phyloP scores from a whole-genome alignment of 2,113 vertebrate species.

The Cepphus grylle region DNA sequence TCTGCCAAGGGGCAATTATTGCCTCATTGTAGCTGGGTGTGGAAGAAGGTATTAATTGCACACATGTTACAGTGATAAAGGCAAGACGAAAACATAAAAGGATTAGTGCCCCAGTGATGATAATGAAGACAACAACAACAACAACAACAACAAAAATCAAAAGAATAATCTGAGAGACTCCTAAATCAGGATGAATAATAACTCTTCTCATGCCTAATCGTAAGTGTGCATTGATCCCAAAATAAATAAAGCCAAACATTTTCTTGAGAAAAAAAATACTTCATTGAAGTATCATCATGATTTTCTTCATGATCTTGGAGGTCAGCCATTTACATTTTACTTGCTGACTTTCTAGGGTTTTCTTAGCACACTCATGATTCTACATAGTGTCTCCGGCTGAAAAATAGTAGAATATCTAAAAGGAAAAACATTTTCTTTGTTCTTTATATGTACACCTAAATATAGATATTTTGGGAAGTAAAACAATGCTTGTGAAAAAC shows the following conservation, averaged over 20 bases:
- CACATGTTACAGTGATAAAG: background rate
- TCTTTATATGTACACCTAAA: background rate
- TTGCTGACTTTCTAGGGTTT: background rate
- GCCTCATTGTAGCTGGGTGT: background rate
- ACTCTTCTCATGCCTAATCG: background rate
- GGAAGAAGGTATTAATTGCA: background rate
- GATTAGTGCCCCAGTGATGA: background rate
- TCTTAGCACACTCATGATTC: background rate
- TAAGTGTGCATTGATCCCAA: background rate
- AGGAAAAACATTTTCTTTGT: background rate
- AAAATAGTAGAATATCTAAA: conserved; percentile 19
- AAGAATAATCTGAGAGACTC: background rate
- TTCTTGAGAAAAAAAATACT: background rate
- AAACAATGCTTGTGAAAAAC: background rate
- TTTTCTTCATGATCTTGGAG: conserved; percentile 15
- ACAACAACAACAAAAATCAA: background rate
- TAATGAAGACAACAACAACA: background rate
- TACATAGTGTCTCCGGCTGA: background rate
- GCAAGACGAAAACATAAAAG: background rate
- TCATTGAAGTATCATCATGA: background rate
- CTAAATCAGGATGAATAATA: background rate
- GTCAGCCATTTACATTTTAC: background rate
- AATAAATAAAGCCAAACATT: background rate
- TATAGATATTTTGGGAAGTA: background rate
- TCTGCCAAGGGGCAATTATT: background rate